These are phyloP conservation scores for Ryuthela nishihirai DNA, from an alignment of 2,888 invertebrate genomes.

Conservation along the genomic window DNA sequence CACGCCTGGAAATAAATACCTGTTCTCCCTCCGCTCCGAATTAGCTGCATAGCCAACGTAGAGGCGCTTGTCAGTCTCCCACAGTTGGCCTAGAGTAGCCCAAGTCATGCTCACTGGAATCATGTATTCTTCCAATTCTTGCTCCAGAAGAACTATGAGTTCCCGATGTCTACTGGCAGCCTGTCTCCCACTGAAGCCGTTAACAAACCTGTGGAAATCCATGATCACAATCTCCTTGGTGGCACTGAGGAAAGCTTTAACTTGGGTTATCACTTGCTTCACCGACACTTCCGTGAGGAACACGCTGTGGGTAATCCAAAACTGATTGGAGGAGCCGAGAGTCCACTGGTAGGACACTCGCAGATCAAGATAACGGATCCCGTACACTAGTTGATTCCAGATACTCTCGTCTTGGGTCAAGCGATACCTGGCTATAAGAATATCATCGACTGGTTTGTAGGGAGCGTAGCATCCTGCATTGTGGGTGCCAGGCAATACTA, in stretches of 20 bases:
- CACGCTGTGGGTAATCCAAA: constrained; percentile 45
- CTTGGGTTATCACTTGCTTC: no score
- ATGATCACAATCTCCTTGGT: constrained; percentile 58
- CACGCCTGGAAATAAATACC: constrained; percentile 28
- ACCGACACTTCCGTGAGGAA: constrained; percentile 42
- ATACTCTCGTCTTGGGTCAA: constrained; percentile 71
- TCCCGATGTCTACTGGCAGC: constrained; percentile 46
- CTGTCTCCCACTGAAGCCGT: constrained; percentile 38
- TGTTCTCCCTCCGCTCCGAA: constrained; percentile 41
- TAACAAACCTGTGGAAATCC: constrained; percentile 77
- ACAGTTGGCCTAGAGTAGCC: constrained; percentile 60
- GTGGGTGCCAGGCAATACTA: constrained; percentile 42
- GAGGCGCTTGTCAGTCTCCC: constrained; percentile 57
- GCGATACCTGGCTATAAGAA: constrained; percentile 25
- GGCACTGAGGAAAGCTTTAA: constrained; percentile 62
- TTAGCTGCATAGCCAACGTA: constrained; percentile 59
- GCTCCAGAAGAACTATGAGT: constrained; percentile 57
- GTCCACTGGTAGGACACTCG: constrained; percentile 33
- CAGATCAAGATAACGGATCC: constrained; percentile 58
- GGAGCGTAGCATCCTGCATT: constrained; percentile 45
- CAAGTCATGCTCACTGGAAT: constrained; percentile 56
- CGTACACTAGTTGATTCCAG: constrained; percentile 79
- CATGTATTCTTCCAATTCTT: constrained; percentile 59
- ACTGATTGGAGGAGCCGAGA: constrained; percentile 10
- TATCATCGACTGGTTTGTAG: constrained; percentile 45